phyloP scores from a whole-genome alignment of 2,113 vertebrate genomes.

The Neotragus pygmaeus region DNA sequence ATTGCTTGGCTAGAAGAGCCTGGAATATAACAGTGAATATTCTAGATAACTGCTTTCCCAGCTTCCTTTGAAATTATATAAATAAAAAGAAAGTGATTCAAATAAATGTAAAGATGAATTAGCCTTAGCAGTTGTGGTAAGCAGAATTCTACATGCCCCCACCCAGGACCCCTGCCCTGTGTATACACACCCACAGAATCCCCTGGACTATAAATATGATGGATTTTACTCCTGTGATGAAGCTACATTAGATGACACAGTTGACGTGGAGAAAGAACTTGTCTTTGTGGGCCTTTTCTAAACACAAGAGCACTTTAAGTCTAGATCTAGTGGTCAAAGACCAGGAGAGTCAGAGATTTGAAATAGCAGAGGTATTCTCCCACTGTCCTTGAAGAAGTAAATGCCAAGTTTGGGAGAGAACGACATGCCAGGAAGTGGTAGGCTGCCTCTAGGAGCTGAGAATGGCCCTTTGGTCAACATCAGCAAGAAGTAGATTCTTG shows the following conservation, averaged over 20 bases:
- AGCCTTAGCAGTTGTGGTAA: not conserved
- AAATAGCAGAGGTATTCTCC: not conserved
- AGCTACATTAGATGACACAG: not conserved
- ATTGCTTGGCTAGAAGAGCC: not conserved
- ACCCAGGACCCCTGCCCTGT: not conserved
- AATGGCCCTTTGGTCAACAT: not conserved
- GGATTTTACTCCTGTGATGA: not conserved
- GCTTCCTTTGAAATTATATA: not conserved
- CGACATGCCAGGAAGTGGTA: not conserved
- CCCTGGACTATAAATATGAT: not conserved
- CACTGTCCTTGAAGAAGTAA: not conserved
- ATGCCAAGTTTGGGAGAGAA: not conserved
- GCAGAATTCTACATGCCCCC: not conserved
- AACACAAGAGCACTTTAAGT: not conserved
- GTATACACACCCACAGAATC: not conserved
- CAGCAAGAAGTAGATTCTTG: not conserved
- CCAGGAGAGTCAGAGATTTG: not conserved
- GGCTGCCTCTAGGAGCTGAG: not conserved
- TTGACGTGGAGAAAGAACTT: not conserved
- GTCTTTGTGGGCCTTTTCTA: not conserved
- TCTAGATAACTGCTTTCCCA: not conserved
- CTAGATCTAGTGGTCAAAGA: not conserved
- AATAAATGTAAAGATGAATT: not conserved
- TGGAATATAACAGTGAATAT: not conserved
- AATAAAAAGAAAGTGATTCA: not conserved